A percentile compares a stretch with the other conserved stretches of the same genome.
These are phyloP conservation scores for Otus sunia DNA, from an alignment of 2,113 vertebrate genomes.

Conservation along the genomic window DNA sequence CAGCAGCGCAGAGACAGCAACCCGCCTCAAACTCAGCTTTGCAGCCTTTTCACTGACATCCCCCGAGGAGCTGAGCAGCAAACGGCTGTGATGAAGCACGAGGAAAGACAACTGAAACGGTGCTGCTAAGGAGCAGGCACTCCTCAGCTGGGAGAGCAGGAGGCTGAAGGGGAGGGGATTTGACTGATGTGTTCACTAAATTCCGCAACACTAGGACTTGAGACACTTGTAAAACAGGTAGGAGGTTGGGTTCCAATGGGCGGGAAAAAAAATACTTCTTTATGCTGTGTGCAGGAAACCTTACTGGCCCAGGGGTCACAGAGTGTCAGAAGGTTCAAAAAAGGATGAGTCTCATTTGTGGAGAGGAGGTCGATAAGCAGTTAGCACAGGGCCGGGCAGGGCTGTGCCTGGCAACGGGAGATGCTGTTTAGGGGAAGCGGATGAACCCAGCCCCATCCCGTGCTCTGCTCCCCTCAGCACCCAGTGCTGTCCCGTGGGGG, in stretches of 20 bases:
- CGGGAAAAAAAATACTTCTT: neutral
- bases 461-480: neutral
- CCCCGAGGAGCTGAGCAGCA: neutral
- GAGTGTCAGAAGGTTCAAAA: neutral
- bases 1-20: neutral
- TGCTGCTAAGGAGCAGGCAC: neutral
- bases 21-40: accelerated
- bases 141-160: neutral
- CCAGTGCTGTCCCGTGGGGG: neutral
- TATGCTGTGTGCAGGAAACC: neutral
- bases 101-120: neutral
- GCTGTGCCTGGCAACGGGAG: neutral
- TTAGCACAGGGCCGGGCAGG: neutral
- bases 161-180: neutral
- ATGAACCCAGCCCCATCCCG: accelerated
- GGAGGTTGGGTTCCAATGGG: neutral
- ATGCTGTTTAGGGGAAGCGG: neutral
- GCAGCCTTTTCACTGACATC: neutral
- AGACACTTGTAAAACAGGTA: neutral
- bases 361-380: neutral
- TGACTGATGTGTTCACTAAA: neutral
- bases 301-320: neutral
- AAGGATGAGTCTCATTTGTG: neutral
- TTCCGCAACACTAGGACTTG: no score
- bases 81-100: neutral